Conservation (phyloP, 2,888 invertebrate genomes). For the Agriopis aurantiaria region DNA sequence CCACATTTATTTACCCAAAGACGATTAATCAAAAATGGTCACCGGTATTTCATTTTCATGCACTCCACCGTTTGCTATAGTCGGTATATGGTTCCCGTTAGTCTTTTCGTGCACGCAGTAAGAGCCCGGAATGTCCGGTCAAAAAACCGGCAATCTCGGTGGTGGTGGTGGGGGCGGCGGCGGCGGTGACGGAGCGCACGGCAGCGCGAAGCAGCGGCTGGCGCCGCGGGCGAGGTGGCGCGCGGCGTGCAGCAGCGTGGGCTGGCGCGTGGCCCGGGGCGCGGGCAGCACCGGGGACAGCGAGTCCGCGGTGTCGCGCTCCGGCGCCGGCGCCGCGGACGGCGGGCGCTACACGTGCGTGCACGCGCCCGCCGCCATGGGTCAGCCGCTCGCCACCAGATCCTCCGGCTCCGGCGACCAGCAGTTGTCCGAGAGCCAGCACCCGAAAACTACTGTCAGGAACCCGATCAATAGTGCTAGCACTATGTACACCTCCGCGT, state of each 20-base stretch:
- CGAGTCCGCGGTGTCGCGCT: slow-evolving; percentile 71
- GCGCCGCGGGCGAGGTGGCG: slow-evolving; percentile 73
- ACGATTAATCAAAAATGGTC: slow-evolving; percentile 44
- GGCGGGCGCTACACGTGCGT: slow-evolving; percentile 86
- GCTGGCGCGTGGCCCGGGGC: slow-evolving; percentile 61
- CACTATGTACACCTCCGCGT: slow-evolving; percentile 92
- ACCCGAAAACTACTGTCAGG: slow-evolving; percentile 91
- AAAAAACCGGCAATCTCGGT: slow-evolving; percentile 66
- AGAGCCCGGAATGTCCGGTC: slow-evolving; percentile 69
- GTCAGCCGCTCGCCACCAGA: slow-evolving; percentile 89
- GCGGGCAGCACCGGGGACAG: slow-evolving; percentile 76
- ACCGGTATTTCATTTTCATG: slow-evolving; percentile 55
- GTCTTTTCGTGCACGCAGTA: slow-evolving; percentile 77
- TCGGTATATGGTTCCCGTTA: slow-evolving; percentile 74
- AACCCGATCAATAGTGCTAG: slow-evolving; percentile 90
- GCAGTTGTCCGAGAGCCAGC: slow-evolving; percentile 92
- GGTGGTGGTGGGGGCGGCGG: slow-evolving; percentile 57
- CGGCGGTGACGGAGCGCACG: slow-evolving; percentile 65
- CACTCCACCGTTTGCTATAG: slow-evolving; percentile 73
- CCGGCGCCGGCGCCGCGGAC: slow-evolving; percentile 73
- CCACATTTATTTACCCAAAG: slow-evolving; percentile 53
- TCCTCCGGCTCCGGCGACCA: slow-evolving; percentile 92
- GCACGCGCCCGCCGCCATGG: slow-evolving; percentile 88
- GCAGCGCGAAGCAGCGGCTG: slow-evolving; percentile 69
- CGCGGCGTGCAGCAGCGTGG: slow-evolving; percentile 73